phyloP scores from a whole-genome alignment of 2,888 invertebrate genomes.

The Sesia apiformis region DNA sequence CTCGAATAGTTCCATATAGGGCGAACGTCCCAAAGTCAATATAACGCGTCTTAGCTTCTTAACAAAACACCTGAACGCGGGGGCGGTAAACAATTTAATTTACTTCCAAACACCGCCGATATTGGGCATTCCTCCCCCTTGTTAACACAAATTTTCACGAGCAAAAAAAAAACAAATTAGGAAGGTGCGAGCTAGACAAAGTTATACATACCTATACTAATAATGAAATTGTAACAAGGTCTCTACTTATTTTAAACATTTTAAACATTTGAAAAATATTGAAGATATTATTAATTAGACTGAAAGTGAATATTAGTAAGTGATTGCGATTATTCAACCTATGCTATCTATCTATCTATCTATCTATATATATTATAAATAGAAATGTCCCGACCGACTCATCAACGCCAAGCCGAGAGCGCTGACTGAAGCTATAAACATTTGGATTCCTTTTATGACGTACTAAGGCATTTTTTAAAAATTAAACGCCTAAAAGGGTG shows the following conservation, averaged over 20 bases:
- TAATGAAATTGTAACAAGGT: background rate
- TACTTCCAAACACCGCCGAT: constrained; percentile 42
- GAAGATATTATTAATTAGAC: too few species aligned
- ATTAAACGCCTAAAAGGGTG: too few species aligned
- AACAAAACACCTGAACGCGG: constrained; percentile 1
- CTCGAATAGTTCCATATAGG: background rate
- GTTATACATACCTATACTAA: background rate
- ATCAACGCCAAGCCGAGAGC: too few species aligned
- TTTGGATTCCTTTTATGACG: too few species aligned
- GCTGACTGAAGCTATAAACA: too few species aligned
- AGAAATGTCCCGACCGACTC: too few species aligned
- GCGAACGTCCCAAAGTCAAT: constrained; percentile 1
- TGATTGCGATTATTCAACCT: too few species aligned
- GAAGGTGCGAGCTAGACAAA: too few species aligned
- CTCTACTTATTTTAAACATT: background rate
- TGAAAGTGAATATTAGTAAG: too few species aligned
- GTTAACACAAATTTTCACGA: constrained; percentile 50
- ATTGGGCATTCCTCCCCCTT: constrained; percentile 45
- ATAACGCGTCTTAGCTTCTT: background rate
- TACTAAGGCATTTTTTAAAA: too few species aligned
- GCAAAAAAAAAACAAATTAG: constrained; percentile 19
- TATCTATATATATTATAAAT: too few species aligned
- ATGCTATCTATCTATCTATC: too few species aligned
- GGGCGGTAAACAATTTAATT: constrained; percentile 58
- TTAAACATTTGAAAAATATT: background rate